phyloP scores from a whole-genome alignment of 53 echinoderm and acorn worm species.

The Stichopus horrens region DNA sequence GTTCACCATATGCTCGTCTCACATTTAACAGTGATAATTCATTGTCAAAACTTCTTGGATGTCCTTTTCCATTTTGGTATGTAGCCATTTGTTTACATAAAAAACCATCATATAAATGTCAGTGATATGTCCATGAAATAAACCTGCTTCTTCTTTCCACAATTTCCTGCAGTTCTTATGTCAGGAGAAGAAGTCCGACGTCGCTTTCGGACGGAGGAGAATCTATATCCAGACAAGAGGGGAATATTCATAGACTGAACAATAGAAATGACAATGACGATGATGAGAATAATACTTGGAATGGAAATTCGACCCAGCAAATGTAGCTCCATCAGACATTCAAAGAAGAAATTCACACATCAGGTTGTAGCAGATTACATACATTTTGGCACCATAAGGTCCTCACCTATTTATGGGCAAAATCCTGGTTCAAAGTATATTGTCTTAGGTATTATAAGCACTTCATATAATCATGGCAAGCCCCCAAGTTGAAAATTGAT shows the following conservation, averaged over 20 bases:
- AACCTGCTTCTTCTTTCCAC: background rate
- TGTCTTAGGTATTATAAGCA: too few species aligned
- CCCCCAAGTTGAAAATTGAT: too few species aligned
- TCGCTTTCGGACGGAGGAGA: constrained; percentile 41
- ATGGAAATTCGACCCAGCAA: constrained; percentile 98
- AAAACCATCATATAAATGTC: background rate
- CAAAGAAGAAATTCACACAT: too few species aligned
- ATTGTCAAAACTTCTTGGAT: too few species aligned
- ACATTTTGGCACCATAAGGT: too few species aligned
- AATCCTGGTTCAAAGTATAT: background rate
- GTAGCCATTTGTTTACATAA: too few species aligned
- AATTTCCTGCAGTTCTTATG: constrained; percentile 71
- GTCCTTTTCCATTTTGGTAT: too few species aligned
- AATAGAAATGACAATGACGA: constrained; percentile 65
- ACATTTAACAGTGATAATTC: too few species aligned
- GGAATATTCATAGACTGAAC: constrained; percentile 82
- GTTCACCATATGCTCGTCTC: too few species aligned
- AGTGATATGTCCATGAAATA: background rate
- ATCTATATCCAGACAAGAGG: constrained; percentile 62
- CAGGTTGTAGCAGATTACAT: too few species aligned
- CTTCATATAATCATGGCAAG: too few species aligned
- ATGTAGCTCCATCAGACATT: constrained; percentile 48
- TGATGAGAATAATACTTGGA: constrained; percentile 97
- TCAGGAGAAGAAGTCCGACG: constrained; percentile 64
- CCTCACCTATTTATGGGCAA: too few species aligned